A percentile compares a stretch with the other conserved stretches of the same genome.
Evolutionary conservation across 1,140 invertebrate species (phyloP).

Genomic region (Heliconius hermathena): DNA sequence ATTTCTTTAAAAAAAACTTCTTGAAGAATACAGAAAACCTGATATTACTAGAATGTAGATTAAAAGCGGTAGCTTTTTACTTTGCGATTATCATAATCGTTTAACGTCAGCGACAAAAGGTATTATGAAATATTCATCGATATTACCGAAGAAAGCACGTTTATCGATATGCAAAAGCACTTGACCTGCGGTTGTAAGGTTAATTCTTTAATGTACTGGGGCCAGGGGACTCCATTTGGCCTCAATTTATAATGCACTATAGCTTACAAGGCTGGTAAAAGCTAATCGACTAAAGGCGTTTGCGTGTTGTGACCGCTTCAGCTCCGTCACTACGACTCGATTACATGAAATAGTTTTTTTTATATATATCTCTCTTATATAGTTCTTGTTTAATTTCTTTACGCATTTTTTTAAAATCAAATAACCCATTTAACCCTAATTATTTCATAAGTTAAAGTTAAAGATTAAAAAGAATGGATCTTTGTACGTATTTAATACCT

Average conservation of each 20-base stretch:
- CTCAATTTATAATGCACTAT: slow-evolving; percentile 40
- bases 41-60: slow-evolving; percentile 7
- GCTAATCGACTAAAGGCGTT: slow-evolving; percentile 39
- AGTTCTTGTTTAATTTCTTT: not conserved
- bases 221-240: slow-evolving; percentile 35
- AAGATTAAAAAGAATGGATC: no score
- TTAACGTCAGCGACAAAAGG: not conserved
- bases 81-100: slow-evolving; percentile 3
- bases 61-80: not conserved
- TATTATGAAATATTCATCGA: slow-evolving; percentile 32
- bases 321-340: slow-evolving; percentile 3
- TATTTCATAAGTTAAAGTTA: not conserved
- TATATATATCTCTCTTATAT: not conserved
- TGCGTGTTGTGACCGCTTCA: slow-evolving; percentile 31
- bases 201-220: slow-evolving; percentile 44
- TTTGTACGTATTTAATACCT: not conserved
- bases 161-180: slow-evolving; percentile 48
- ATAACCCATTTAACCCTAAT: not conserved
- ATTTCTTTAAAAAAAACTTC: not conserved
- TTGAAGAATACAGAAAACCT: not conserved
- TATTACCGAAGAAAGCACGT: slow-evolving; percentile 33
- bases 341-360: slow-evolving; percentile 16
- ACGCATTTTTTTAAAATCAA: not conserved
- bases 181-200: slow-evolving; percentile 46
- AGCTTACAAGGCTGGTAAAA: slow-evolving; percentile 33